Base-by-base conservation (phyloP, 2,888 invertebrate genomes). In the Seira ritae region DNA sequence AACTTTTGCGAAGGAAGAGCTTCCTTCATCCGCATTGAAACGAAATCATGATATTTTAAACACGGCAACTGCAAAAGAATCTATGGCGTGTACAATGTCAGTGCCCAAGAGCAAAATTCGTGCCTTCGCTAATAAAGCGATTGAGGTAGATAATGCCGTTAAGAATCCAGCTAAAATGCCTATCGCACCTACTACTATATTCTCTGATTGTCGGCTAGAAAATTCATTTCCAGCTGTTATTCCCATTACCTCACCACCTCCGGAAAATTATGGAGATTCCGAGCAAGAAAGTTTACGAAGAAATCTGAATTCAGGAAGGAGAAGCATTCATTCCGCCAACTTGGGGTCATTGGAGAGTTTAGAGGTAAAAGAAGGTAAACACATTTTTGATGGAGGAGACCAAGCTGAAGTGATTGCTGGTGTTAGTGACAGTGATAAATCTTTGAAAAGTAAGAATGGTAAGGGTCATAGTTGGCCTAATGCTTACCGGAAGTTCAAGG, bases 391-490 rank as follows among this genome's bases (percentile, higher is more conserved):
- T 19, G 23, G 70, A 22, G 22, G 46, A 19, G 17, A 80, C 15
- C 24, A 50, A n/a, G 42, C 68, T 50, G 75, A 65, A 37, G 23
- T 76, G 68, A 22, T 46, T 37, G 62, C 65, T 24, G 65, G 71
- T 12, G 73, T 24, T n/a, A 22, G 68, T 22, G 10, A 8, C 4
- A 37, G 42, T 42, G 42, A 42, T 8, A 42, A 42, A 12, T 42
- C 42, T 42, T n/a, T n/a, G n/a, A 42, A 42, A 42, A 12, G 6
- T 42, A 12, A 42, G 6, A 12, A 42, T 6, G 17, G 31, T 22
- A 76, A 68, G 20, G 66, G 65, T 66, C 24, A 71, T n/a, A 78
- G 71, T 46, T 78, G 78, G 78, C 78, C 70, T 0, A 71, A 46
- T 31, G 70, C 78, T 31, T 68, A 74, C 60, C 50, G 69, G 46